Conservation (phyloP, 2,888 invertebrate species). For the Eilema caniola region DNA sequence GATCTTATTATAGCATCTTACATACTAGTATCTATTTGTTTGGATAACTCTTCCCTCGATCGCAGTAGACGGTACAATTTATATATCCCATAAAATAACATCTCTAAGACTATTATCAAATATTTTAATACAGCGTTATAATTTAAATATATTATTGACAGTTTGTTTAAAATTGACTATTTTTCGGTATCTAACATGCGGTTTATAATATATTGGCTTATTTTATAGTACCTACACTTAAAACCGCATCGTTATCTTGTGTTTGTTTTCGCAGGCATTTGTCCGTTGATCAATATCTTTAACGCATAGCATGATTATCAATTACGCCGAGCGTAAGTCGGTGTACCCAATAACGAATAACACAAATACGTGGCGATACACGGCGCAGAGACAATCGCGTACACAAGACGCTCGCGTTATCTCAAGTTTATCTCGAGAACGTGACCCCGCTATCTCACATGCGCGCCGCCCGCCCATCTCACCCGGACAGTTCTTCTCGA, state of each 20-base stretch:
- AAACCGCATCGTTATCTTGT: not conserved
- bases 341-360: constrained; percentile 40
- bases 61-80: constrained; percentile 45
- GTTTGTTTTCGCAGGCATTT: constrained; percentile 23
- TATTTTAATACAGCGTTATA: not conserved
- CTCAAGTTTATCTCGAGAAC: constrained; percentile 78
- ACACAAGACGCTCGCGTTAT: constrained; percentile 77
- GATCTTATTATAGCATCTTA: constrained; percentile 51
- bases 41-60: constrained; percentile 46
- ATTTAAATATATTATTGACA: constrained; percentile 26
- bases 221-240: not conserved
- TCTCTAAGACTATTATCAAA: constrained; percentile 26
- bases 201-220: constrained; percentile 19
- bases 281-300: constrained; percentile 39
- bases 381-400: constrained; percentile 74
- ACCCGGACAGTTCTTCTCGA: constrained; percentile 62
- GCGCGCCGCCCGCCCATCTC: constrained; percentile 79
- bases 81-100: constrained; percentile 33
- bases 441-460: constrained; percentile 81
- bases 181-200: constrained; percentile 29
- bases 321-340: constrained; percentile 30
- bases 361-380: constrained; percentile 46
- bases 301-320: constrained; percentile 35
- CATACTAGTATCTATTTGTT: constrained; percentile 49
- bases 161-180: constrained; percentile 39